phyloP scores from a whole-genome alignment of 2,888 invertebrate genomes.

The Drosophila macrospina region DNA sequence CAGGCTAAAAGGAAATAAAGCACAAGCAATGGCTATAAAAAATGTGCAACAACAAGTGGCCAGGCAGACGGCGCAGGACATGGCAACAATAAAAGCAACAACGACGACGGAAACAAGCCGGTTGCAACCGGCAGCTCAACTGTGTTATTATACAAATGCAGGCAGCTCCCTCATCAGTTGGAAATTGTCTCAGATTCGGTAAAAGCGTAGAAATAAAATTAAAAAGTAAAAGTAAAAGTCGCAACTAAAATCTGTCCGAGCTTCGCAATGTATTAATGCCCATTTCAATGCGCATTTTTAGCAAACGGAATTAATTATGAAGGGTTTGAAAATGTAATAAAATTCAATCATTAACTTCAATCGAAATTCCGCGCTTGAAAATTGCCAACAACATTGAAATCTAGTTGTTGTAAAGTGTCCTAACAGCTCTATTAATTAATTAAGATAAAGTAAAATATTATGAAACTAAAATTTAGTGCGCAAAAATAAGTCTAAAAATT shows the following conservation, averaged over 20 bases:
- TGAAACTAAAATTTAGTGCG: no score
- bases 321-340: no score
- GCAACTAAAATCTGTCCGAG: background rate
- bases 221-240: no score
- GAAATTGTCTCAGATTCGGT: slow-evolving; percentile 75
- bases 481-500: no score
- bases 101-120: slow-evolving; percentile 49
- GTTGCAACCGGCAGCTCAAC: slow-evolving; percentile 61
- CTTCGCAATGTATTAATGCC: background rate
- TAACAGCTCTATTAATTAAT: no score
- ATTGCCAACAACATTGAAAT: no score
- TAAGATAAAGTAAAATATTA: no score
- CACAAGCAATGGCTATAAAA: slow-evolving; percentile 52
- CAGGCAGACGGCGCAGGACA: slow-evolving; percentile 30
- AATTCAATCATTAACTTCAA: no score
- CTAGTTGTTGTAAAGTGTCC: no score
- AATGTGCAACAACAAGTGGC: slow-evolving; percentile 73
- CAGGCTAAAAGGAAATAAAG: slow-evolving; percentile 71
- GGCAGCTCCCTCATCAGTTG: slow-evolving; percentile 64
- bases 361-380: no score
- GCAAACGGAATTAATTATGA: no score
- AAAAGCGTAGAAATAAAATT: slow-evolving; percentile 22
- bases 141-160: slow-evolving; percentile 74
- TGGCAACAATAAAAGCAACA: slow-evolving; percentile 23
- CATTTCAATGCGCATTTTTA: background rate